Percentiles rank a stretch among this genome's conserved stretches.
Conservation (phyloP, 2,113 vertebrate genomes). For the Agelaius tricolor region DNA sequence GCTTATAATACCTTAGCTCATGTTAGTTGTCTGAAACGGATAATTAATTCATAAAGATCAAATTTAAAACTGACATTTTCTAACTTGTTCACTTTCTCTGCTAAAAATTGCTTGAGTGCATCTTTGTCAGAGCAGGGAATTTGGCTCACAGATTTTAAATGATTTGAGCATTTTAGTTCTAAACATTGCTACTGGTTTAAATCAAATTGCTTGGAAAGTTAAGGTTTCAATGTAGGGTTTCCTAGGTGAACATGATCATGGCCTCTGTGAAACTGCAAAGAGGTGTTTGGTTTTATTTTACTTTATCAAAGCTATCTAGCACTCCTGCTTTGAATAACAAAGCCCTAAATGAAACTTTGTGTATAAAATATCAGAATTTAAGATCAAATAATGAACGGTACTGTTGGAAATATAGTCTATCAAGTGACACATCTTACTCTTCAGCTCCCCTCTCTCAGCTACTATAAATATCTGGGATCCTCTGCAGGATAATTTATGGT, state of each 20-base stretch:
- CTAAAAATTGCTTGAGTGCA: neutral
- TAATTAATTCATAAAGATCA: neutral
- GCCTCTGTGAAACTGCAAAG: neutral
- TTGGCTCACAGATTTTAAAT: neutral
- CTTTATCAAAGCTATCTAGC: neutral
- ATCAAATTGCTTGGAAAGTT: neutral
- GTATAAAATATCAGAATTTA: neutral
- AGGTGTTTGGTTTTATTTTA: neutral
- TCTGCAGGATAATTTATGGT: neutral
- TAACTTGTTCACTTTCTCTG: neutral
- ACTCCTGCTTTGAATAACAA: neutral
- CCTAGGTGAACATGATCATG: neutral
- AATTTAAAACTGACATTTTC: neutral
- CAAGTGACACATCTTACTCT: neutral
- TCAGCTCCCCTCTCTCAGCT: neutral
- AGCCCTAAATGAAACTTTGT: neutral
- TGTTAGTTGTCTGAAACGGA: neutral
- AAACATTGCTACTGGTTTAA: neutral
- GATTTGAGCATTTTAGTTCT: neutral
- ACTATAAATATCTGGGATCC: neutral
- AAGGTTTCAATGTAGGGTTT: neutral
- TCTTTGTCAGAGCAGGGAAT: neutral
- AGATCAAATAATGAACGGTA: neutral
- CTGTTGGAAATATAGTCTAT: neutral
- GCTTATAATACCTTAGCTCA: neutral